phyloP scores from a whole-genome alignment of 2,113 vertebrate genomes.

The Daubentonia madagascariensis region DNA sequence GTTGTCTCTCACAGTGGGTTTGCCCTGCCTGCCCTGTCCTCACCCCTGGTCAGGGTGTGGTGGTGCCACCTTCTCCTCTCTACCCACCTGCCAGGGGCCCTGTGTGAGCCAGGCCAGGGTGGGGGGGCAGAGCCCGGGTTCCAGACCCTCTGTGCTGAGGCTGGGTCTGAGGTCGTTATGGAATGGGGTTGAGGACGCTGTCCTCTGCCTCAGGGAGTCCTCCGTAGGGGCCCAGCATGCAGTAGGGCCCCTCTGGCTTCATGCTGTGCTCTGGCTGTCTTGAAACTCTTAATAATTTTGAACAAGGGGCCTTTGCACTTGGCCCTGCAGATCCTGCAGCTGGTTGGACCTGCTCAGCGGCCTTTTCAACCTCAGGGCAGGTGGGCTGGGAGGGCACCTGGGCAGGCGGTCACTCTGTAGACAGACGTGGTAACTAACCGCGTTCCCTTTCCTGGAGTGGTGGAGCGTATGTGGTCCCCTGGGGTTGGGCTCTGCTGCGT shows the following conservation, averaged over 20 bases:
- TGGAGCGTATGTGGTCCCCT: rapidly evolving
- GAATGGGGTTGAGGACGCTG: rapidly evolving
- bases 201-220: no score
- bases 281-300: neutral
- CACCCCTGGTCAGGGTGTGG: neutral
- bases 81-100: neutral
- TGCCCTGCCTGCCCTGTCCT: neutral
- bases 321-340: neutral
- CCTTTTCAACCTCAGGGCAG: neutral
- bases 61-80: neutral
- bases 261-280: rapidly evolving
- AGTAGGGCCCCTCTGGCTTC: neutral
- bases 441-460: neutral
- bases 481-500: no score
- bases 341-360: rapidly evolving
- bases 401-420: rapidly evolving
- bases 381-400: neutral
- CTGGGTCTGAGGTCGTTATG: neutral
- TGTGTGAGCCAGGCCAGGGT: no score
- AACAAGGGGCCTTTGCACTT: neutral
- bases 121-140: neutral
- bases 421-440: rapidly evolving
- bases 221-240: rapidly evolving
- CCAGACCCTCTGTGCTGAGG: neutral
- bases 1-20: neutral